These are phyloP conservation scores for Spongilla lacustris DNA, from an alignment of 37 sponge, comb jelly and placozoan species.

Conservation along the genomic window DNA sequence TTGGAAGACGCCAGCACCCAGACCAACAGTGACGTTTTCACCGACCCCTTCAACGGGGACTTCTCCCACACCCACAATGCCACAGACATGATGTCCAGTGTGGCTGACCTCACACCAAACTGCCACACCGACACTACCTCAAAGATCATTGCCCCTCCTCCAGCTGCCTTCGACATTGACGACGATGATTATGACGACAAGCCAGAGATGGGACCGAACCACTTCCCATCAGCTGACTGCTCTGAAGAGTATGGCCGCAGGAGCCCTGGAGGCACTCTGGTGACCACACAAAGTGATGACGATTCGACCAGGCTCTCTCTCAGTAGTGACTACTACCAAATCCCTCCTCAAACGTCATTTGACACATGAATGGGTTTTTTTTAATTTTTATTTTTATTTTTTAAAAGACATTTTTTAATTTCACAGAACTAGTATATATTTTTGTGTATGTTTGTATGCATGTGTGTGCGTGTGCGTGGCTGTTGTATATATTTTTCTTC, in stretches of 20 bases:
- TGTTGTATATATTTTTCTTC: background rate
- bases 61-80: background rate
- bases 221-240: slow-evolving; percentile 71
- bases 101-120: background rate
- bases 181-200: slow-evolving; percentile 2
- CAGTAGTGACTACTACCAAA: background rate
- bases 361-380: slow-evolving; percentile 1
- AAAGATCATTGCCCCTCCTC: background rate
- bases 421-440: background rate
- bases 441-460: background rate
- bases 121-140: slow-evolving; percentile 19
- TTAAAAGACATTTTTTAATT: background rate
- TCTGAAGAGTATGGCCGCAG: slow-evolving; percentile 34
- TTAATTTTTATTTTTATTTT: background rate
- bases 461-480: background rate
- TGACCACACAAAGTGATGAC: slow-evolving; percentile 15
- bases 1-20: slow-evolving; percentile 69
- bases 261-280: slow-evolving; percentile 14
- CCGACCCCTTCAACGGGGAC: background rate
- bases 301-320: slow-evolving; percentile 6
- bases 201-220: background rate
- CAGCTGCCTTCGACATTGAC: background rate
- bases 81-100: background rate
- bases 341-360: slow-evolving; percentile 18
- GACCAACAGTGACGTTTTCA: background rate